A percentile compares a stretch with the other conserved stretches of the same genome.
phyloP scores from a whole-genome alignment of 2,888 invertebrate genomes.

The Parnassius orleans region DNA sequence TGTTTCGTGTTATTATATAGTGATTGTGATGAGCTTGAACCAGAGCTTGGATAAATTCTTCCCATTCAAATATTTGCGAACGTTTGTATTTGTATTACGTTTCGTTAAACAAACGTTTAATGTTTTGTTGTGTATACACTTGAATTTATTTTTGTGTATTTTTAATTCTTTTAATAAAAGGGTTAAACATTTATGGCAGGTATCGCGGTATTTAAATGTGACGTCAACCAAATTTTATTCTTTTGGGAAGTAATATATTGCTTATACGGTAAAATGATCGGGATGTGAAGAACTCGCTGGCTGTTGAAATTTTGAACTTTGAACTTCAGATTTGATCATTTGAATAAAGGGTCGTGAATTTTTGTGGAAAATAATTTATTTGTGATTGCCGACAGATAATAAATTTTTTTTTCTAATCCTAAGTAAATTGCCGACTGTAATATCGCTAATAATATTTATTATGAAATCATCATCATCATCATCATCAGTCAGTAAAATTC shows the following conservation, averaged over 20 bases:
- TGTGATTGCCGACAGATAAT: no score
- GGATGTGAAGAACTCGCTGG: slow-evolving; percentile 1
- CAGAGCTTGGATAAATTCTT: no score
- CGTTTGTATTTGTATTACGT: background rate
- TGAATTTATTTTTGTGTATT: slow-evolving; percentile 15
- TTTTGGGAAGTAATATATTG: slow-evolving; percentile 17
- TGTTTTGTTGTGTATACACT: background rate
- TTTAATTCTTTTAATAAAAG: slow-evolving; percentile 26
- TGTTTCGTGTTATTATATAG: no score
- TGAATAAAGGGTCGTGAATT: slow-evolving; percentile 12
- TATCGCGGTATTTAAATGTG: slow-evolving; percentile 13
- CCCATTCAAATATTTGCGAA: no score
- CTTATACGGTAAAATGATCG: slow-evolving; percentile 13
- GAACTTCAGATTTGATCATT: slow-evolving; percentile 29
- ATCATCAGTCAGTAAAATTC: no score
- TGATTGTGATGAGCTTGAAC: no score
- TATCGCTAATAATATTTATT: no score
- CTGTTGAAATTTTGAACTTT: slow-evolving; percentile 31
- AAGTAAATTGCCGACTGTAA: no score
- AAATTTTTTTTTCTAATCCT: no score
- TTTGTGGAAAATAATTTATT: slow-evolving; percentile 24
- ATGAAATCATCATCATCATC: no score
- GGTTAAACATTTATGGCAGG: slow-evolving; percentile 10
- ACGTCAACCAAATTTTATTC: slow-evolving; percentile 16
- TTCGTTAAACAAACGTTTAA: background rate